phyloP scores from a whole-genome alignment of 2,113 vertebrate genomes.

The Saguinus midas region DNA sequence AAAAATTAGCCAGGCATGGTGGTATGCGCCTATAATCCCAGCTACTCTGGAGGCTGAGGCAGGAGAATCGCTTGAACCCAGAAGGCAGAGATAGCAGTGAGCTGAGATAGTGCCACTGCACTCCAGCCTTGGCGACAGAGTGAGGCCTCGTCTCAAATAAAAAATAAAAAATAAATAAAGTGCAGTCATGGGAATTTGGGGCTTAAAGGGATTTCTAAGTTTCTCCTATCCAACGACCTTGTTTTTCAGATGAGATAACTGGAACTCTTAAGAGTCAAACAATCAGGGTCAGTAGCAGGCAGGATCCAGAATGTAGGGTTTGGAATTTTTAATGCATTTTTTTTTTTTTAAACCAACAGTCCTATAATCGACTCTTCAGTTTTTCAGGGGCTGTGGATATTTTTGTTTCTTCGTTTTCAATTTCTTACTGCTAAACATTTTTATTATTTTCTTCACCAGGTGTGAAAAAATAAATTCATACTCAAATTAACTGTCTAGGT shows the following conservation, averaged over 20 bases:
- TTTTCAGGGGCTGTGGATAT: neutral
- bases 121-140: no score
- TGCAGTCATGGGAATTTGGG: neutral
- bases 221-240: neutral
- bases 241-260: neutral
- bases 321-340: neutral
- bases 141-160: no score
- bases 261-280: neutral
- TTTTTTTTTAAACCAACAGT: neutral
- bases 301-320: neutral
- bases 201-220: neutral
- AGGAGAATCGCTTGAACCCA: no score
- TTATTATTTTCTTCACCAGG: neutral
- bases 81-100: no score
- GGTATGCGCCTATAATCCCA: no score
- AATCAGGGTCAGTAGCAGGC: neutral
- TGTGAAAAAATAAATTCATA: neutral
- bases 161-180: neutral
- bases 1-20: no score
- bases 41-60: no score
- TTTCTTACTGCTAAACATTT: neutral
- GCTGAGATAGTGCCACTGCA: accelerated
- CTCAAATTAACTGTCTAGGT: neutral
- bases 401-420: neutral
- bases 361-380: neutral